Conservation (phyloP, 2,888 invertebrate species). For the Sinelater perroti region DNA sequence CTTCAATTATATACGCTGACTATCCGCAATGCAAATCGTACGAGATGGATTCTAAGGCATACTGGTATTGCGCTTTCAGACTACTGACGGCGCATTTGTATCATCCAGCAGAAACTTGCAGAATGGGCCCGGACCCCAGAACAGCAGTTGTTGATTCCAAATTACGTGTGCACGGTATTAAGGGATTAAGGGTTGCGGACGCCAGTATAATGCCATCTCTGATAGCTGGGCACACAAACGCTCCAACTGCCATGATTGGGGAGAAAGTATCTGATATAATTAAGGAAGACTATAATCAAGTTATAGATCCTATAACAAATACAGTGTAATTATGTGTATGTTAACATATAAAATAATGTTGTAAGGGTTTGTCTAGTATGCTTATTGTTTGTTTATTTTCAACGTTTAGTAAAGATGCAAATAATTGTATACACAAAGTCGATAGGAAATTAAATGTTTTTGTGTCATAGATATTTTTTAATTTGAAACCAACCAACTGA, state of each 20-base stretch:
- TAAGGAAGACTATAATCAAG: conserved; percentile 43
- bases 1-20: conserved; percentile 6
- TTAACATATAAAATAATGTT: no score
- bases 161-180: conserved; percentile 62
- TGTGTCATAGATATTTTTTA: no score
- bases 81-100: conserved; percentile 60
- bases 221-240: conserved; percentile 63
- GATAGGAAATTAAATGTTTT: no score
- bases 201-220: conserved; percentile 65
- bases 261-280: conserved; percentile 65
- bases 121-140: conserved; percentile 64
- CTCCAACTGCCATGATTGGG: conserved; percentile 64
- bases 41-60: conserved; percentile 57
- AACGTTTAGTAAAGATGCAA: no score
- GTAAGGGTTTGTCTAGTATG: no score
- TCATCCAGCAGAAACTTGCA: conserved; percentile 64
- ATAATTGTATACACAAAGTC: no score
- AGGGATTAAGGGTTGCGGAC: conserved; percentile 63
- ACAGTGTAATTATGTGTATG: no score
- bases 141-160: conserved; percentile 63
- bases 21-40: conserved; percentile 60
- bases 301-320: background rate
- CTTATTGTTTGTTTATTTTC: no score
- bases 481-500: no score
- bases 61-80: conserved; percentile 62